Base-by-base conservation (phyloP, 2,113 vertebrate species). In the Leucosticte australis region DNA sequence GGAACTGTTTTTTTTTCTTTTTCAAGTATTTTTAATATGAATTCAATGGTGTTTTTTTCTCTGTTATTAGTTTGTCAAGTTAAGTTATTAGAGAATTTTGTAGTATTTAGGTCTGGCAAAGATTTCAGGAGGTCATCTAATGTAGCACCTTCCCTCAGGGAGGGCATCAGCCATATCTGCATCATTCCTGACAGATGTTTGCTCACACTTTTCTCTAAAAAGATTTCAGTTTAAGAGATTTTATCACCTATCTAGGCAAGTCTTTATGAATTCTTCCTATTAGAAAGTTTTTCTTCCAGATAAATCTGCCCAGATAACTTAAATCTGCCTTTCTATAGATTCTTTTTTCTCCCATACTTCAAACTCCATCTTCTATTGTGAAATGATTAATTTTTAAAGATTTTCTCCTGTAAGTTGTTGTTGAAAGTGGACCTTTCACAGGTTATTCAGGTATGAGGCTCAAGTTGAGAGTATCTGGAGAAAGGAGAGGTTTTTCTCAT, bases 301-400 rank as follows among this genome's bases (percentile, higher is more conserved):
- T 41, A 35, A 39, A 39, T 77, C 10, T 80, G 22, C 42, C 20
- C 28, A 77, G 35, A 24, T 69, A 59, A 50, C 11, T 71, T 37
- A n/a, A 56, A 65, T 92, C 5, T 85, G 7, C 18, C 31, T 73
- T 33, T 77, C 20, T 23, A 1, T 17, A 15, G 24, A 41, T 76
- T 2, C 4, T 1, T 41, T 1, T 10, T 84, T 33, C 5, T 46
- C 21, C 23, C 13, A 1, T 41, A 14, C 9, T 65, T 82, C 30
- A 70, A 9, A 30, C 13, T 75, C 8, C 6, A 8, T 53, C 26
- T 76, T 86, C 15, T 39, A 2, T 55, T 37, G 35, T 86, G 30
- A 83, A 79, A 50, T 33, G 7, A 31, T 63, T 65, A 0, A 10
- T 47, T 55, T 75, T 70, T 63, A 59, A 92, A 57, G 27, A 4